phyloP scores from a whole-genome alignment of 2,113 vertebrate species.

The Macaca nemestrina region DNA sequence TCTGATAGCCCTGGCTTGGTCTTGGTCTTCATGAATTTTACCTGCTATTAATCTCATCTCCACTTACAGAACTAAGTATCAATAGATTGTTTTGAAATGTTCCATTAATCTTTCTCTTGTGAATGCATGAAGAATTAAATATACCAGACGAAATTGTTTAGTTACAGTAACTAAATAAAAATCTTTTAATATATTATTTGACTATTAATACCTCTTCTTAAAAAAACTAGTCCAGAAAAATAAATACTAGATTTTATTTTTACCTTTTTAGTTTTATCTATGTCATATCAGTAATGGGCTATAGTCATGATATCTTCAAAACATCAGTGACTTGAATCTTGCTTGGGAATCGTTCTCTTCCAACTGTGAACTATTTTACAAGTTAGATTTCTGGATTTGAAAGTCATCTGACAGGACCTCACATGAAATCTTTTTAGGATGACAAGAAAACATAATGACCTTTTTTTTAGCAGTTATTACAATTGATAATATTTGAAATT shows the following conservation, averaged over 20 bases:
- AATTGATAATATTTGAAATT: neutral
- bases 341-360: neutral
- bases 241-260: constrained; percentile 30
- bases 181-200: neutral
- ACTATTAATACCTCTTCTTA: neutral
- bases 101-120: neutral
- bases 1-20: neutral
- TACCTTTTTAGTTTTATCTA: neutral
- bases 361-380: neutral
- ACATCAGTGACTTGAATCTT: neutral
- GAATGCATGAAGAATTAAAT: neutral
- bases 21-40: neutral
- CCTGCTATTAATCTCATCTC: neutral
- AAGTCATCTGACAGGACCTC: neutral
- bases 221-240: constrained; percentile 25
- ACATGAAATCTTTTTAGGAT: neutral
- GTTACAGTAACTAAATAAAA: neutral
- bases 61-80: neutral
- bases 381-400: constrained; percentile 26
- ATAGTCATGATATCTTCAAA: neutral
- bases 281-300: neutral
- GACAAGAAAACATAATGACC: neutral
- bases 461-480: neutral
- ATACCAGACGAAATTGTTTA: neutral
- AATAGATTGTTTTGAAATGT: constrained; percentile 9